These are phyloP conservation scores for Panzeria rudis DNA, from an alignment of 2,888 invertebrate genomes.

Conservation along the genomic window DNA sequence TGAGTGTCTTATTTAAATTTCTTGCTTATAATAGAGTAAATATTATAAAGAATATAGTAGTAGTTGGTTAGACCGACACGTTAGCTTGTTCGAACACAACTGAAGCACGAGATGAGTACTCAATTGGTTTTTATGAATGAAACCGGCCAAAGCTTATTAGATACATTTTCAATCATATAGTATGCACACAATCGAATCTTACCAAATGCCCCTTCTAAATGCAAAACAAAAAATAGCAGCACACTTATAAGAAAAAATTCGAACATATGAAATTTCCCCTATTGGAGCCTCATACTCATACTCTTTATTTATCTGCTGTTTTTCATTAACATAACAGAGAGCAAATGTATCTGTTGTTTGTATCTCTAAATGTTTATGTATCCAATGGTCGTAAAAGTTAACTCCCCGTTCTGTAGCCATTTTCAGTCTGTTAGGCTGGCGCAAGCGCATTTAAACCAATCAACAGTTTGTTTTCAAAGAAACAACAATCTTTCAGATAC, in stretches of 20 bases:
- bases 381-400: conserved; percentile 80
- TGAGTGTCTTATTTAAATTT: conserved; percentile 58
- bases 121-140: conserved; percentile 85
- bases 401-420: conserved; percentile 83
- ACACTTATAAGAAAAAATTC: conserved; percentile 28
- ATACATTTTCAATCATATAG: conserved; percentile 65
- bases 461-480: conserved; percentile 80
- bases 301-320: conserved; percentile 26
- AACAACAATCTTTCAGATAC: conserved; percentile 54
- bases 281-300: conserved; percentile 7
- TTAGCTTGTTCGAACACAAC: conserved; percentile 84
- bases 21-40: conserved; percentile 65
- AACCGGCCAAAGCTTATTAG: conserved; percentile 78
- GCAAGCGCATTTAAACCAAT: conserved; percentile 83
- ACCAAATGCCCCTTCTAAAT: conserved; percentile 20
- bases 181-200: conserved; percentile 26
- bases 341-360: conserved; percentile 50
- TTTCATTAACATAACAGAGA: conserved; percentile 29
- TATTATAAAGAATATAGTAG: conserved; percentile 73
- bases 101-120: conserved; percentile 84
- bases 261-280: conserved; percentile 49
- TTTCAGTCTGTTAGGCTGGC: conserved; percentile 81
- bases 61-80: conserved; percentile 81
- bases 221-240: background rate
- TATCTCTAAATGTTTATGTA: conserved; percentile 54